phyloP scores from a whole-genome alignment of 2,797 vertebrate genomes.

The Peromyscus melanophrys region DNA sequence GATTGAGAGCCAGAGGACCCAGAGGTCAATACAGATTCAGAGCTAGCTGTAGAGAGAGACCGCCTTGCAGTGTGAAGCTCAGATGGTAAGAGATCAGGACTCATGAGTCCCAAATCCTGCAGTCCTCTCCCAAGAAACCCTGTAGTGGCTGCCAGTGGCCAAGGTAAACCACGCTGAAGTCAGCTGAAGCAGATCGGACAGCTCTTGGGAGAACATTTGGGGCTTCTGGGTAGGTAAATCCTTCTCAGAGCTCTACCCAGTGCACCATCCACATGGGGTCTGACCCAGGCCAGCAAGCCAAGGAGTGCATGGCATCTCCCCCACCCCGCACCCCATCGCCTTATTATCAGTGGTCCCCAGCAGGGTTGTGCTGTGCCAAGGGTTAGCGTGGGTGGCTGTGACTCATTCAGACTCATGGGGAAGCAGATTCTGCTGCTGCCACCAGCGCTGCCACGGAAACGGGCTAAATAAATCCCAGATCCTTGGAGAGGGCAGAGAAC shows the following conservation, averaged over 20 bases:
- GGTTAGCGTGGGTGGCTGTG: constrained; percentile 87
- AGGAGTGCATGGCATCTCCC: constrained; percentile 57
- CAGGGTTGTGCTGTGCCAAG: constrained; percentile 81
- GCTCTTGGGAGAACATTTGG: background rate
- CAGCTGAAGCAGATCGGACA: background rate
- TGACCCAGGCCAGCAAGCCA: background rate
- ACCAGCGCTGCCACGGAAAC: constrained; percentile 78
- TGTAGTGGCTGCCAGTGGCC: background rate
- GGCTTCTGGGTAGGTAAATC: background rate
- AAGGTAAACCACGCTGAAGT: background rate
- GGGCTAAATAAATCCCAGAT: constrained; percentile 83
- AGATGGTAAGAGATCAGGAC: background rate
- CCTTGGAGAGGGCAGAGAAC: constrained; percentile 73
- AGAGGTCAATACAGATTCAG: background rate
- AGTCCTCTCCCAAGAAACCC: background rate
- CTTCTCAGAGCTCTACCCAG: background rate
- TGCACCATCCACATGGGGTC: background rate
- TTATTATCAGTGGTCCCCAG: constrained; percentile 76
- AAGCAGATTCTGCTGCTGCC: constrained; percentile 85
- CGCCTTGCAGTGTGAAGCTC: background rate
- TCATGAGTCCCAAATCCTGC: background rate
- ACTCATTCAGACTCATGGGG: constrained; percentile 86
- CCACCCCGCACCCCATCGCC: constrained; percentile 33
- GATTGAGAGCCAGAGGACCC: background rate
- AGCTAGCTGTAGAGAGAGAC: background rate